Percentiles rank a stretch among this genome's conserved stretches.
These are phyloP conservation scores for Tachysurus fulvidraco DNA, from an alignment of 2,113 vertebrate species.

Conservation along the genomic window DNA sequence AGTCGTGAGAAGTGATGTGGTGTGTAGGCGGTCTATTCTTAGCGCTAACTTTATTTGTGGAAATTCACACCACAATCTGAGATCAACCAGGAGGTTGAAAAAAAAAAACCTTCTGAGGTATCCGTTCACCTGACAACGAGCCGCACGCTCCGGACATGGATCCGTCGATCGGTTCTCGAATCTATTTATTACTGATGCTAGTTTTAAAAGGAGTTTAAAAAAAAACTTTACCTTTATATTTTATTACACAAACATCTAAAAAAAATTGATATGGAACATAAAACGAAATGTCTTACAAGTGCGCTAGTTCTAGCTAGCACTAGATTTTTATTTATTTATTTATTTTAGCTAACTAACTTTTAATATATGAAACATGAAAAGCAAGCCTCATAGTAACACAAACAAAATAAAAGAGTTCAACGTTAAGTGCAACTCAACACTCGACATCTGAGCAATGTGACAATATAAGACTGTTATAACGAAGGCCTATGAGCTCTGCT, in stretches of 20 bases:
- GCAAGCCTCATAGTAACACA: too few relatives aligned
- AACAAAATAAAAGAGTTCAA: too few relatives aligned
- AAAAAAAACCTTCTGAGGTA: neutral
- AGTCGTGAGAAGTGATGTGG: neutral
- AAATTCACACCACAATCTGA: neutral
- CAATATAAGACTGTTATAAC: neutral
- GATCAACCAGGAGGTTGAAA: neutral
- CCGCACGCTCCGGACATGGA: neutral
- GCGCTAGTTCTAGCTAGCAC: too few relatives aligned
- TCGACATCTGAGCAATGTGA: too few relatives aligned
- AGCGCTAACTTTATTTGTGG: neutral
- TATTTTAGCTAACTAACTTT: too few relatives aligned
- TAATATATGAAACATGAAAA: too few relatives aligned
- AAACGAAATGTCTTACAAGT: too few relatives aligned
- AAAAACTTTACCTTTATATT: too few relatives aligned
- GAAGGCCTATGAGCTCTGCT: neutral
- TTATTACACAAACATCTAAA: too few relatives aligned
- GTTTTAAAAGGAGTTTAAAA: neutral
- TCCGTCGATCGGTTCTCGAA: neutral
- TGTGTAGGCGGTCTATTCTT: conserved; percentile 29
- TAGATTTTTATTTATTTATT: too few relatives aligned
- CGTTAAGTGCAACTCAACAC: too few relatives aligned
- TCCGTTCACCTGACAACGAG: neutral
- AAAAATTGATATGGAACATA: too few relatives aligned
- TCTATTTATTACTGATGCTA: neutral